Evolutionary conservation across 2,888 invertebrate genomes (phyloP).

Genomic region (Eilema caniola): DNA sequence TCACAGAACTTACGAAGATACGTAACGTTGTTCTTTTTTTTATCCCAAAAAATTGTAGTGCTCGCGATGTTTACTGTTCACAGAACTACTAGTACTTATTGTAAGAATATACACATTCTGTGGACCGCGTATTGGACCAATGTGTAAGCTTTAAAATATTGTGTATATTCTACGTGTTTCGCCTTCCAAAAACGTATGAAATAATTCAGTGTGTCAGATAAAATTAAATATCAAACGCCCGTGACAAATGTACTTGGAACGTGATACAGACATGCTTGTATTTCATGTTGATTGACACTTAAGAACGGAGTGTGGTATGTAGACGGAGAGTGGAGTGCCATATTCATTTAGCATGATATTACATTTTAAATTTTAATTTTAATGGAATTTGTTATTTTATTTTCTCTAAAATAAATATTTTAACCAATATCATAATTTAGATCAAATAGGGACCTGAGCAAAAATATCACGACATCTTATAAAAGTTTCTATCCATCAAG

Average conservation of each 20-base stretch:
- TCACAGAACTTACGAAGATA: too few species aligned
- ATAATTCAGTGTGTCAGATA: slow-evolving; percentile 3
- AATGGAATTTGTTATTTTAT: not conserved
- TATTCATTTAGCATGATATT: slow-evolving; percentile 2
- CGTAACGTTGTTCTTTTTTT: too few species aligned
- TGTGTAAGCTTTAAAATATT: not conserved
- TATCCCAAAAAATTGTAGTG: too few species aligned
- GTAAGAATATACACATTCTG: not conserved
- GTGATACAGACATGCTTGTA: not conserved
- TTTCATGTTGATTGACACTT: slow-evolving; percentile 16
- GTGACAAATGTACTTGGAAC: slow-evolving; percentile 18
- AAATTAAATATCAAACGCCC: slow-evolving; percentile 17
- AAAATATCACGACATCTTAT: too few species aligned
- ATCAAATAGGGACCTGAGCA: too few species aligned
- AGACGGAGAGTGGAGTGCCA: not conserved
- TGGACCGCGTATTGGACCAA: not conserved
- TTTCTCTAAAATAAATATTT: not conserved
- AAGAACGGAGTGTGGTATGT: not conserved
- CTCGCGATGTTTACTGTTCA: too few species aligned
- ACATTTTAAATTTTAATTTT: not conserved
- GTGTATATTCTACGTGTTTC: not conserved
- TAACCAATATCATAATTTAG: not conserved
- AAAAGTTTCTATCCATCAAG: too few species aligned
- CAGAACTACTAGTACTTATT: too few species aligned
- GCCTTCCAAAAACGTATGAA: not conserved